Evolutionary conservation across 2,888 invertebrate genomes (phyloP).

Genomic region (Andrena haemorrhoa): DNA sequence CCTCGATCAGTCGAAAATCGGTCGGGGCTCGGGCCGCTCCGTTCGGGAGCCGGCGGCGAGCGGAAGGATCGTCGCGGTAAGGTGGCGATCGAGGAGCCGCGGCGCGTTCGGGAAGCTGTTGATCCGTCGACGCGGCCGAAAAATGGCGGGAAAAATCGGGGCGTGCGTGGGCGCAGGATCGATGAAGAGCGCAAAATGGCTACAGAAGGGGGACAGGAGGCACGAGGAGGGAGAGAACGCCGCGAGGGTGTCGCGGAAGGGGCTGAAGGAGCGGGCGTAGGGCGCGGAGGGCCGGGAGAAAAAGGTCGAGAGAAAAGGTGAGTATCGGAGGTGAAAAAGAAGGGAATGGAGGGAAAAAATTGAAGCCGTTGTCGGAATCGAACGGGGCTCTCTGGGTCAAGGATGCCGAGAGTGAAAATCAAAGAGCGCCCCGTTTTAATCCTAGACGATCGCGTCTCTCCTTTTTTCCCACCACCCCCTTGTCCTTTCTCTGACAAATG

Average conservation of each 20-base stretch:
- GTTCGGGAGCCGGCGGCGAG: not conserved
- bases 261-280: slow-evolving; percentile 53
- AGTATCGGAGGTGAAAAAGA: slow-evolving; percentile 70
- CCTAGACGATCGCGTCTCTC: slow-evolving; percentile 50
- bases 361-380: slow-evolving; percentile 74
- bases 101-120: slow-evolving; percentile 10
- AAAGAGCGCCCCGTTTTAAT: slow-evolving; percentile 64
- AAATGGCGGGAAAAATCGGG: slow-evolving; percentile 81
- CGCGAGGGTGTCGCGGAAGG: slow-evolving; percentile 63
- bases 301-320: slow-evolving; percentile 66
- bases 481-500: slow-evolving; percentile 60
- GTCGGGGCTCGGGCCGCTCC: slow-evolving; percentile 70
- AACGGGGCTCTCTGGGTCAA: slow-evolving; percentile 78
- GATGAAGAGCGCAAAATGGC: slow-evolving; percentile 83
- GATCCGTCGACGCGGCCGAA: slow-evolving; percentile 47
- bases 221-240: slow-evolving; percentile 44
- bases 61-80: slow-evolving; percentile 13
- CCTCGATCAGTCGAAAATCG: slow-evolving; percentile 75
- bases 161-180: slow-evolving; percentile 81
- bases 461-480: not conserved
- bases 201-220: slow-evolving; percentile 53
- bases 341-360: slow-evolving; percentile 68
- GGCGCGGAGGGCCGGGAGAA: slow-evolving; percentile 43
- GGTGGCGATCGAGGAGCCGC: slow-evolving; percentile 4
- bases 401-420: slow-evolving; percentile 78